These are phyloP conservation scores for Casuarius casuarius DNA, from an alignment of 2,113 vertebrate species.

Conservation along the genomic window DNA sequence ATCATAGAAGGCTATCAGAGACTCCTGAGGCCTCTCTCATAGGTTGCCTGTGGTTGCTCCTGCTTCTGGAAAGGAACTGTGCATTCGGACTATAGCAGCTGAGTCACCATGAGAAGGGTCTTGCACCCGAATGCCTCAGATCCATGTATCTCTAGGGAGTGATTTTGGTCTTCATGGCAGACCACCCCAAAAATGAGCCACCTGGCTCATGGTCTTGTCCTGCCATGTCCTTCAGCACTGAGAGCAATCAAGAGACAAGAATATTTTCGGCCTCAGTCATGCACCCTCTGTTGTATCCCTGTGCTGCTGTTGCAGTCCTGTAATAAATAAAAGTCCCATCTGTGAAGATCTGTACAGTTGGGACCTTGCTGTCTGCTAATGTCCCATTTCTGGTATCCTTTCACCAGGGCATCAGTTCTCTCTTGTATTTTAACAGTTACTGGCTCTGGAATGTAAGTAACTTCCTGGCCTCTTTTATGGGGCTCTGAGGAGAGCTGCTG, in stretches of 20 bases:
- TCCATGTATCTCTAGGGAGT: neutral
- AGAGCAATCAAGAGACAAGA: neutral
- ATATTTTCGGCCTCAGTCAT: neutral
- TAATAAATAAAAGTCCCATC: neutral
- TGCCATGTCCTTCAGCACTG: neutral
- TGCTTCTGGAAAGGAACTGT: neutral
- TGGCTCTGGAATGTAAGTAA: constrained; percentile 5
- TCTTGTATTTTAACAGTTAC: neutral
- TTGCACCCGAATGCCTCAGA: neutral
- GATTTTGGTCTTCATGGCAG: neutral
- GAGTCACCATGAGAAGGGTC: neutral
- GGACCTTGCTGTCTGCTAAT: neutral
- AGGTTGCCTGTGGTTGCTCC: neutral
- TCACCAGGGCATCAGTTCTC: neutral
- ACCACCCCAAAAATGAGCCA: neutral
- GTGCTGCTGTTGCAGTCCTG: neutral
- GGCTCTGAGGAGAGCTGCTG: constrained; percentile 9
- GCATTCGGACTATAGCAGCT: neutral
- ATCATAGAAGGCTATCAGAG: too few species aligned
- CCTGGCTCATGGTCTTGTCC: neutral
- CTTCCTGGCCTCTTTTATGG: neutral
- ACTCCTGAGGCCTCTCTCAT: neutral
- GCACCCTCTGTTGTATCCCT: neutral
- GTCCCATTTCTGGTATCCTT: neutral
- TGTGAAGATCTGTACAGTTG: neutral